A percentile compares a stretch with the other conserved stretches of the same genome.
phyloP scores from a whole-genome alignment of 2,888 invertebrate species.

The Drosophila pseudotakahashii region DNA sequence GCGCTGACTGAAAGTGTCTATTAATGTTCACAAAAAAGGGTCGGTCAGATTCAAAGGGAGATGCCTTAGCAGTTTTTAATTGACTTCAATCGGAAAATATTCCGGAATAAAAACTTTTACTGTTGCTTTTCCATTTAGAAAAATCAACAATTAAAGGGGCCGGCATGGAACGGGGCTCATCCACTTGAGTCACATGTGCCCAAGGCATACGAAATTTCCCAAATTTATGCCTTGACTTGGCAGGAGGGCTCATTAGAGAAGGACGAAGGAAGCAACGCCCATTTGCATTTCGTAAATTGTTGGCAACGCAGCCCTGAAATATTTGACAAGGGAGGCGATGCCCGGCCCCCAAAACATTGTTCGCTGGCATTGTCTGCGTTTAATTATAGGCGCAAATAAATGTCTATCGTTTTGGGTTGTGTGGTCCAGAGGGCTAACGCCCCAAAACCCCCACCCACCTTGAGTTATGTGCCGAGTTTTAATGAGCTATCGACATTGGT shows the following conservation, averaged over 20 bases:
- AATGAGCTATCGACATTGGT: slow-evolving; percentile 61
- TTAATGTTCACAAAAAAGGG: slow-evolving; percentile 12
- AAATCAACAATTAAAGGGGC: slow-evolving; percentile 26
- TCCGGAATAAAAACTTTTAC: not conserved
- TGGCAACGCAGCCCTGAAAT: slow-evolving; percentile 55
- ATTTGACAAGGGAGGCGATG: slow-evolving; percentile 59
- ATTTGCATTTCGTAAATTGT: slow-evolving; percentile 73
- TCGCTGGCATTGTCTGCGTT: slow-evolving; percentile 61
- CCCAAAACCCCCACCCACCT: slow-evolving; percentile 10
- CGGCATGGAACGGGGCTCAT: not conserved
- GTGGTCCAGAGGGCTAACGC: slow-evolving; percentile 43
- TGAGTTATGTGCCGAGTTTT: slow-evolving; percentile 51
- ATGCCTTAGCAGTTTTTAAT: slow-evolving; percentile 22
- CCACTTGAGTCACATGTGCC: slow-evolving; percentile 40
- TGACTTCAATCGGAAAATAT: slow-evolving; percentile 20
- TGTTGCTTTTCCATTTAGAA: slow-evolving; percentile 48
- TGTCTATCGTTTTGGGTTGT: slow-evolving; percentile 63
- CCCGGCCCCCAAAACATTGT: slow-evolving; percentile 14
- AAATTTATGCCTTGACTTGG: slow-evolving; percentile 57
- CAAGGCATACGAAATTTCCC: slow-evolving; percentile 34
- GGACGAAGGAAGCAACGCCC: slow-evolving; percentile 32
- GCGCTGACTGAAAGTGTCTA: slow-evolving; percentile 1
- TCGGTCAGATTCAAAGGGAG: slow-evolving; percentile 6
- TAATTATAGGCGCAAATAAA: slow-evolving; percentile 77
- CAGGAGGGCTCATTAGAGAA: slow-evolving; percentile 57